Percentiles rank a stretch among this genome's conserved stretches.
These are phyloP conservation scores for Vespertilio murinus DNA, from an alignment of 2,797 vertebrate species.

Conservation along the genomic window DNA sequence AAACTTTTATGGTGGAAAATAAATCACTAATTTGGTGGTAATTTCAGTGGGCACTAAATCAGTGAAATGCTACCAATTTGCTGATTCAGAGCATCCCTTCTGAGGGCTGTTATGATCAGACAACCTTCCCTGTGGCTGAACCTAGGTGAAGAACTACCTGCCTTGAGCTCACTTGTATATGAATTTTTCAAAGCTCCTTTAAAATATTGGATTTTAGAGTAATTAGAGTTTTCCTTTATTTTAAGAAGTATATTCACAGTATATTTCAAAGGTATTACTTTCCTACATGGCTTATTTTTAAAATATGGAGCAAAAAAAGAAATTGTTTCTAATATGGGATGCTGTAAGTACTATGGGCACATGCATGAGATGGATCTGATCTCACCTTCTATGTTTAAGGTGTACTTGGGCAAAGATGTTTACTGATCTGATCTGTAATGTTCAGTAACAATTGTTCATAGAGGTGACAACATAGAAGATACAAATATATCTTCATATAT, in stretches of 20 bases:
- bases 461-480: neutral
- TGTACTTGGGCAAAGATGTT: neutral
- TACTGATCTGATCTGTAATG: neutral
- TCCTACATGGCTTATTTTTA: constrained; percentile 11
- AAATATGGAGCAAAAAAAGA: constrained; percentile 6
- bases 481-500: neutral
- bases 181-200: constrained; percentile 6
- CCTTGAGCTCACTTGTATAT: neutral
- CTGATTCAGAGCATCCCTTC: neutral
- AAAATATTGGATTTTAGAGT: neutral
- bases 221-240: constrained; percentile 47
- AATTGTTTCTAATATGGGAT: neutral
- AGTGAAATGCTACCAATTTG: neutral
- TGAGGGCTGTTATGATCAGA: neutral
- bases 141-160: neutral
- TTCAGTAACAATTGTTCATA: neutral
- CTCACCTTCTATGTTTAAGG: neutral
- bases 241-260: neutral
- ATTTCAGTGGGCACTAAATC: neutral
- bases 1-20: neutral
- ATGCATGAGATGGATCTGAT: neutral
- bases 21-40: neutral
- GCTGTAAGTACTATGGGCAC: neutral
- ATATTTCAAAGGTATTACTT: neutral
- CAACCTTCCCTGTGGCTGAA: neutral